A percentile compares a stretch with the other conserved stretches of the same genome.
Conservation (phyloP, 2,888 invertebrate genomes). For the Agrotis segetum region DNA sequence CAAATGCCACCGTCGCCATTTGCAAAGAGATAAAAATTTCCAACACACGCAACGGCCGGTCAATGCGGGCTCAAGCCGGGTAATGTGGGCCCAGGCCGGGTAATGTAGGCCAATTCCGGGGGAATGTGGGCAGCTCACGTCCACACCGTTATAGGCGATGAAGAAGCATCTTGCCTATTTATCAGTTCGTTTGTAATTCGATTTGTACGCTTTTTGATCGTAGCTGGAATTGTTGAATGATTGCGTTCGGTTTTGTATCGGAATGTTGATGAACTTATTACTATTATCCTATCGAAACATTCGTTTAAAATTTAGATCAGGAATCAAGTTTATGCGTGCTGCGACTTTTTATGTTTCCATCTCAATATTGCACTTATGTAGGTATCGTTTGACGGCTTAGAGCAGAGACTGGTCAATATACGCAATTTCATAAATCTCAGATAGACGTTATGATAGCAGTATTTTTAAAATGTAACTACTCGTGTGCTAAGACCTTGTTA, state of each 20-base stretch:
- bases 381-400: too few relatives aligned
- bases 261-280: background rate
- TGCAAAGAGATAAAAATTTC: slow-evolving; percentile 60
- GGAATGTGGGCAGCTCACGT: slow-evolving; percentile 56
- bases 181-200: slow-evolving; percentile 59
- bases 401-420: too few relatives aligned
- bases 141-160: slow-evolving; percentile 51
- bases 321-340: too few relatives aligned
- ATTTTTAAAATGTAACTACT: background rate
- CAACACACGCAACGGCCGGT: slow-evolving; percentile 45
- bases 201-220: slow-evolving; percentile 46
- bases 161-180: slow-evolving; percentile 55
- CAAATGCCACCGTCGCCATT: slow-evolving; percentile 56
- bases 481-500: background rate
- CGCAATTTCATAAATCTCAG: too few relatives aligned
- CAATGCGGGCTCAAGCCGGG: slow-evolving; percentile 21
- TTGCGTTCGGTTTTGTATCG: slow-evolving; percentile 1
- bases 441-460: too few relatives aligned
- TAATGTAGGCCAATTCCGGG: slow-evolving; percentile 57
- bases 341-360: too few relatives aligned
- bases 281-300: background rate
- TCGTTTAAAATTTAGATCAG: background rate
- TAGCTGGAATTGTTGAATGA: slow-evolving; percentile 20
- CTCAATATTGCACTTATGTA: too few relatives aligned
- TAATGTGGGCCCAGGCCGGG: slow-evolving; percentile 41